Evolutionary conservation across 2,888 invertebrate species (phyloP).

Genomic region (Hypomecis atomaria): DNA sequence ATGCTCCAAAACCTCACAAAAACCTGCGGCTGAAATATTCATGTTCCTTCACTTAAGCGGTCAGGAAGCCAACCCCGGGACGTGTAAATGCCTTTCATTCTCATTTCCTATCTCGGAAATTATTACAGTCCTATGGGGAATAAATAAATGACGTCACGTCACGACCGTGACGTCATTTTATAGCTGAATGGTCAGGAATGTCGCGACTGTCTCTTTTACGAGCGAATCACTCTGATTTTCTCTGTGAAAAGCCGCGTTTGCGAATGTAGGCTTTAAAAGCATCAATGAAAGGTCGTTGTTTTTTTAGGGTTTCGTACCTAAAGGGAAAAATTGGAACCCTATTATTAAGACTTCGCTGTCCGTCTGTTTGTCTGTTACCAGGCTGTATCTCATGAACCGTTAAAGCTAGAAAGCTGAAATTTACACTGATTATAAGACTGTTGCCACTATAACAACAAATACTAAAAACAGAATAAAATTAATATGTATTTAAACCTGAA

Average conservation of each 20-base stretch:
- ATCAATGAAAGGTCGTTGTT: no score
- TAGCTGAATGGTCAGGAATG: not conserved
- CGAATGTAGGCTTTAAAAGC: no score
- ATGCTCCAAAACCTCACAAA: not conserved
- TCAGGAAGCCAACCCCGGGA: not conserved
- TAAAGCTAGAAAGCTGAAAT: no score
- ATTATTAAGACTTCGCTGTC: no score
- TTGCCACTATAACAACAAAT: no score
- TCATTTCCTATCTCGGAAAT: constrained; percentile 6
- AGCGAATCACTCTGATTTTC: not conserved
- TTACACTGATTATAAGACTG: no score
- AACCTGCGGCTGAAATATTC: constrained; percentile 4
- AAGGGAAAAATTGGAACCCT: no score
- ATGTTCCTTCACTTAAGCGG: not conserved
- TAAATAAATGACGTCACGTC: not conserved
- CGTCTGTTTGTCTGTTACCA: no score
- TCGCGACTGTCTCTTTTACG: not conserved
- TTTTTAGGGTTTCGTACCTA: no score
- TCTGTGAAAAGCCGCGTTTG: not conserved
- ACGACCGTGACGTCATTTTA: not conserved
- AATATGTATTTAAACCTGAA: no score
- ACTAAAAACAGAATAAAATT: no score
- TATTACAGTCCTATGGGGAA: constrained; percentile 1
- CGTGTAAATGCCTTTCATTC: constrained; percentile 5
- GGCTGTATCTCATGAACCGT: no score